Evolutionary conservation across 2,888 invertebrate species (phyloP).

Genomic region (Nomada fucata): DNA sequence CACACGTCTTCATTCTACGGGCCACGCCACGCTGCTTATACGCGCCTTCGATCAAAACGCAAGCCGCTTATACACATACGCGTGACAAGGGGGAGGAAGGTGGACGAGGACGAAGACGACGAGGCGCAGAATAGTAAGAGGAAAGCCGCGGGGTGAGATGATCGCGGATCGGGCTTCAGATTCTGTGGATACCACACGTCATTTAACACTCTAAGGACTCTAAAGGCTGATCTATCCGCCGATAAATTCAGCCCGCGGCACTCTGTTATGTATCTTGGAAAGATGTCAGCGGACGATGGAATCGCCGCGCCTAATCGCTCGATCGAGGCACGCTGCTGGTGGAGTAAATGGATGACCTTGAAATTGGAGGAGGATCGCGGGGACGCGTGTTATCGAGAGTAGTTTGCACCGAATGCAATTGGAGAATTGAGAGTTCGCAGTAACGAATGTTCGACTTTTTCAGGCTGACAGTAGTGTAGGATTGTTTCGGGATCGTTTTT

Average conservation of each 20-base stretch:
- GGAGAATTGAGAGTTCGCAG: neutral
- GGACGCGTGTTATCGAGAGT: neutral
- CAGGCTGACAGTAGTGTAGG: no score
- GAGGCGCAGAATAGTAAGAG: constrained; percentile 5
- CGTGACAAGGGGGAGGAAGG: neutral
- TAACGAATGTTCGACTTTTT: neutral
- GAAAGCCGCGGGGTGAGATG: constrained; percentile 35
- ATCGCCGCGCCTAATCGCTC: constrained; percentile 44
- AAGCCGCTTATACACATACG: neutral
- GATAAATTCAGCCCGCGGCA: constrained; percentile 53
- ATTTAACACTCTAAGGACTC: constrained; percentile 64
- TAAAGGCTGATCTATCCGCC: constrained; percentile 53
- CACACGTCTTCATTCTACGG: constrained; percentile 65
- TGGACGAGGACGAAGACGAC: neutral
- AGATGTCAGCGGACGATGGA: constrained; percentile 52
- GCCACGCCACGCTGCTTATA: constrained; percentile 24
- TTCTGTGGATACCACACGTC: constrained; percentile 66
- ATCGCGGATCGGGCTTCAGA: constrained; percentile 44
- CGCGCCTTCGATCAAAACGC: constrained; percentile 55
- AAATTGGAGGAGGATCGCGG: constrained; percentile 39
- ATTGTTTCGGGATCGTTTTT: no score
- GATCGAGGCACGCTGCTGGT: constrained; percentile 34
- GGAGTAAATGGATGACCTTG: constrained; percentile 39
- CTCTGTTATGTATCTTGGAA: constrained; percentile 41
- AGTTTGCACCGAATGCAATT: neutral